These are phyloP conservation scores for Lytechinus pictus DNA, from an alignment of 35 echinoderm and acorn worm species.

Conservation along the genomic window DNA sequence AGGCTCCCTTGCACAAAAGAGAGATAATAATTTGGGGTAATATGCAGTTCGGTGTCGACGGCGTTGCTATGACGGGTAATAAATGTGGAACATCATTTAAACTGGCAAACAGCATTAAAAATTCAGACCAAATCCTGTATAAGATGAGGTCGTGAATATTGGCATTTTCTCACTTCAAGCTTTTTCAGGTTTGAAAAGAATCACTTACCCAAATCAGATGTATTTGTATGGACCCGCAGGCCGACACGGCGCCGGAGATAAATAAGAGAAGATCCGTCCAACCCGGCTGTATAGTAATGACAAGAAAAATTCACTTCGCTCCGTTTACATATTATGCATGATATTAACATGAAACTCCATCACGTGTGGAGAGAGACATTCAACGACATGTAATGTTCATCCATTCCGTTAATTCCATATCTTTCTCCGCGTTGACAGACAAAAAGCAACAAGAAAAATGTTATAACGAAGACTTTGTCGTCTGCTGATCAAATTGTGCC, in stretches of 20 bases:
- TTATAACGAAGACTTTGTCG: background rate
- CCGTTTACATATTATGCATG: background rate
- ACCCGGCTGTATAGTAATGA: background rate
- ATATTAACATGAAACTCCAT: background rate
- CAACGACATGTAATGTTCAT: background rate
- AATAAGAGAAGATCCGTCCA: background rate
- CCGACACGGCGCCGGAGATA: background rate
- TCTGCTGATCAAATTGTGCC: background rate
- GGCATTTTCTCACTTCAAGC: background rate
- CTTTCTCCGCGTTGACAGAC: background rate
- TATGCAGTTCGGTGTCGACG: too few species aligned
- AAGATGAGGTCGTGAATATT: background rate
- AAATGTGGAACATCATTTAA: background rate
- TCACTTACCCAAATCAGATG: background rate
- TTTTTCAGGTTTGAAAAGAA: background rate
- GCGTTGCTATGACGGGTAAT: too few species aligned
- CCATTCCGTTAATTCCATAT: background rate
- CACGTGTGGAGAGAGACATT: background rate
- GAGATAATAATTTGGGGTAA: too few species aligned
- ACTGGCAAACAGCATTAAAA: background rate
- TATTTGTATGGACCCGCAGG: background rate
- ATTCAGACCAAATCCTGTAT: background rate
- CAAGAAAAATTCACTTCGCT: background rate
- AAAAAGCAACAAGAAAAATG: background rate
- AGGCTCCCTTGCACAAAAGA: too few species aligned